Evolutionary conservation across 2,113 vertebrate species (phyloP).

Genomic region (Chiloscyllium plagiosum): DNA sequence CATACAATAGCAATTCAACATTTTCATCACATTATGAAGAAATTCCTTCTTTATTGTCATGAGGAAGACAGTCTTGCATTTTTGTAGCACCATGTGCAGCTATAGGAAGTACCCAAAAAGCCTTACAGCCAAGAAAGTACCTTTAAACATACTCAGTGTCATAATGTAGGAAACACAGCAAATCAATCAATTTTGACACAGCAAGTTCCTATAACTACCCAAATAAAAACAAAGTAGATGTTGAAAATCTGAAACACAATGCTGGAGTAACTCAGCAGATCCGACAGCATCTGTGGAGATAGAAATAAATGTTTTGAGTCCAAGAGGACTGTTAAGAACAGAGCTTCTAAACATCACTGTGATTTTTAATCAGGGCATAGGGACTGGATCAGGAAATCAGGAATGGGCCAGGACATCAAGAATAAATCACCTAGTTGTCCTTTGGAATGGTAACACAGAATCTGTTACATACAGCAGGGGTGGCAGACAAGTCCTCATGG

Average conservation of each 20-base stretch:
- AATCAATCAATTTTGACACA: no score
- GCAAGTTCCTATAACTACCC: neutral
- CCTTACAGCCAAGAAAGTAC: neutral
- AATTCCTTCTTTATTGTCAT: neutral
- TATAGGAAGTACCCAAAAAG: neutral
- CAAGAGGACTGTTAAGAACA: no score
- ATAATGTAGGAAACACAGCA: neutral
- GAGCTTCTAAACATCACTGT: neutral
- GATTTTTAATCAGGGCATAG: neutral
- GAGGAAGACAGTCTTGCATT: neutral
- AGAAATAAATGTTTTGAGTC: no score
- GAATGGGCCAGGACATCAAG: neutral
- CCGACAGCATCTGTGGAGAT: no score
- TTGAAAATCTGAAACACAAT: no score
- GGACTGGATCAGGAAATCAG: neutral
- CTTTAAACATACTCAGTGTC: neutral
- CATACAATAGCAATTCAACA: neutral
- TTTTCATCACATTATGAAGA: neutral
- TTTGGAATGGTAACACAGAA: no score
- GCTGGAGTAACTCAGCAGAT: no score
- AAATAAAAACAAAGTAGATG: no score
- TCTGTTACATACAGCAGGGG: no score
- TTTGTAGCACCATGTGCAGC: neutral
- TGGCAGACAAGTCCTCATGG: no score
- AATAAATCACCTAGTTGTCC: neutral